These are phyloP conservation scores for Epirrita christyi DNA, from an alignment of 2,888 invertebrate species.

Conservation along the genomic window DNA sequence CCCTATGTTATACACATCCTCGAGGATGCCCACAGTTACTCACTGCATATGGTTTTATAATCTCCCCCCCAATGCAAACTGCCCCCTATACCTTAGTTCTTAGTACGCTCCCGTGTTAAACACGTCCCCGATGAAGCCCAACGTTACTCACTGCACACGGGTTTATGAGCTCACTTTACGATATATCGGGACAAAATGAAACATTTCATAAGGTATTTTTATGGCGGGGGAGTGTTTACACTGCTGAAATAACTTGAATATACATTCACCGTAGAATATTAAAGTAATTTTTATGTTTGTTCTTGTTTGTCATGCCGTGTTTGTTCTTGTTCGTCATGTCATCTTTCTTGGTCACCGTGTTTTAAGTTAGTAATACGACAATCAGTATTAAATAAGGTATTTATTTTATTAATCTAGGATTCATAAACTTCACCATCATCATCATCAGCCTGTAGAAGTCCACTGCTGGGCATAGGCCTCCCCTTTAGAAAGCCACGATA, in stretches of 20 bases:
- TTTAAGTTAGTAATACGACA: neutral
- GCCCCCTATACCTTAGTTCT: neutral
- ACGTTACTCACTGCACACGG: conserved; percentile 31
- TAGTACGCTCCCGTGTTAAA: conserved; percentile 18
- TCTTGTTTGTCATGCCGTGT: no score
- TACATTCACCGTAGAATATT: no score
- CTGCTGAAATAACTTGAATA: neutral
- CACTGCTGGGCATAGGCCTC: no score
- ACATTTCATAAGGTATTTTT: conserved; percentile 38
- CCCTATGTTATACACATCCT: neutral
- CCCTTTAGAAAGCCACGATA: no score
- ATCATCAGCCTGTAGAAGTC: no score
- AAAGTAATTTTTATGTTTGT: no score
- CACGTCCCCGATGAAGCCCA: conserved; percentile 23
- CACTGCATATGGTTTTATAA: neutral
- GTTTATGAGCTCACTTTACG: conserved; percentile 38
- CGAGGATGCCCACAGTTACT: neutral
- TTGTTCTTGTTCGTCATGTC: no score
- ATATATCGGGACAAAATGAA: conserved; percentile 40
- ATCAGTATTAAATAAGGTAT: no score
- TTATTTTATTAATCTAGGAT: no score
- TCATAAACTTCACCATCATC: no score
- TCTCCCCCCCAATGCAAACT: neutral
- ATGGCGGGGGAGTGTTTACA: conserved; percentile 20
- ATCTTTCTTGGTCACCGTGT: no score